A percentile compares a stretch with the other conserved stretches of the same genome.
phyloP scores from a whole-genome alignment of 2,113 vertebrate species.

The Fregata magnificens region DNA sequence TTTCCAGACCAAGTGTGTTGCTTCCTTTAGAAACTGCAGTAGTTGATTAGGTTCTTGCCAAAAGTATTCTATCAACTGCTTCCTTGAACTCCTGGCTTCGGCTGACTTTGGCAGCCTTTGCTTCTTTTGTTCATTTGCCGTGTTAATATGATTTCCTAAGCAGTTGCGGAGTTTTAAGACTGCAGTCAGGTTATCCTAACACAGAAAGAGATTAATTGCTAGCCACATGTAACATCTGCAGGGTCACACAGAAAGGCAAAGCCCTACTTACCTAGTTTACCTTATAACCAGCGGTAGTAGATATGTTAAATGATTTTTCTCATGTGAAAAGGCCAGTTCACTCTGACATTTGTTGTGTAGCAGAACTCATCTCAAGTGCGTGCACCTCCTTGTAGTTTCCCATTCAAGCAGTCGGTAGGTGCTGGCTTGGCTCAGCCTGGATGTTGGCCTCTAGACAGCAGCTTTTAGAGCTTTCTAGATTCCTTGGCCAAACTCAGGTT shows the following conservation, averaged over 20 bases:
- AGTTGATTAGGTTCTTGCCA: not conserved
- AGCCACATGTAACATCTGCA: rapidly evolving
- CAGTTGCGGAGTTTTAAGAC: not conserved
- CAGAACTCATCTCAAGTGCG: not conserved
- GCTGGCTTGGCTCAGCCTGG: not conserved
- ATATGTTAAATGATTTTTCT: not conserved
- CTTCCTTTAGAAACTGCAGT: not conserved
- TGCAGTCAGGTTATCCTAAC: not conserved
- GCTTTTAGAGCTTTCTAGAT: not conserved
- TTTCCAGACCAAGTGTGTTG: not conserved
- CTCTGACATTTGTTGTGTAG: not conserved
- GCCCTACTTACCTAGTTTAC: not conserved
- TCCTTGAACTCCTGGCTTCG: not conserved
- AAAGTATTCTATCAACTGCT: not conserved
- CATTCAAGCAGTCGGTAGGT: not conserved
- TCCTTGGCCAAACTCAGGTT: not conserved
- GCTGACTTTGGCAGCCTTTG: not conserved
- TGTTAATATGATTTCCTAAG: not conserved
- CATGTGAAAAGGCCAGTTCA: not conserved
- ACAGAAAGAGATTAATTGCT: not conserved
- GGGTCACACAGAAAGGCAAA: not conserved
- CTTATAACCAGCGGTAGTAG: not conserved
- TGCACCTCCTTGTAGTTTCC: not conserved
- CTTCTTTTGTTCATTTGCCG: not conserved
- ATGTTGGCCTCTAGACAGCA: not conserved